phyloP scores from a whole-genome alignment of 2,113 vertebrate species.

The Salminus brasiliensis region DNA sequence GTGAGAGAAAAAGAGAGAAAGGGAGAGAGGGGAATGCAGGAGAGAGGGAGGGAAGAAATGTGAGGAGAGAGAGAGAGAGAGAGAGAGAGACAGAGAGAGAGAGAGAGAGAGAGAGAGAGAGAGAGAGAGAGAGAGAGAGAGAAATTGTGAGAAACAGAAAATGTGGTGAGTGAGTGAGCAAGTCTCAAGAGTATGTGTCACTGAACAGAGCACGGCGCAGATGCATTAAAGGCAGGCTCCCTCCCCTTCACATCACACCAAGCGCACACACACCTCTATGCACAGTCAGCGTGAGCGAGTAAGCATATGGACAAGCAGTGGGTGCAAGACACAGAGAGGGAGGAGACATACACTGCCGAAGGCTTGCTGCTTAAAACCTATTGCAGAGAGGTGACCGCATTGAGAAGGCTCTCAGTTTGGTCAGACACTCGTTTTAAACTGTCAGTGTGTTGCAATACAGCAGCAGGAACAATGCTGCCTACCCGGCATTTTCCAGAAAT shows the following conservation, averaged over 20 bases:
- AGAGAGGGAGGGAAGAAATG: conserved; percentile 21
- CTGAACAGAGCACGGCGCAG: conserved; percentile 65
- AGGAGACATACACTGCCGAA: conserved; percentile 1
- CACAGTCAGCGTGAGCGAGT: conserved; percentile 70
- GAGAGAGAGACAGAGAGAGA: background rate
- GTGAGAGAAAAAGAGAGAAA: conserved; percentile 33
- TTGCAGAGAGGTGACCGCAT: background rate
- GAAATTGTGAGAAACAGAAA: conserved; percentile 20
- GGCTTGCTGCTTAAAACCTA: background rate
- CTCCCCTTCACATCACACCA: conserved; percentile 38
- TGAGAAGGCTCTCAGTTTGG: background rate
- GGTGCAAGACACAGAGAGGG: conserved; percentile 11
- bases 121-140: background rate
- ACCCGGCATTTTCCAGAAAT: background rate
- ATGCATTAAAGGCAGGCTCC: conserved; percentile 72
- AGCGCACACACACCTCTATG: conserved; percentile 53
- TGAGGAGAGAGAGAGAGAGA: conserved; percentile 46
- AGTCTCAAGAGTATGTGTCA: conserved; percentile 61
- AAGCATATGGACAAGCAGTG: conserved; percentile 61
- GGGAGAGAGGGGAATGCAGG: conserved; percentile 18
- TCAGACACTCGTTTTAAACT: background rate
- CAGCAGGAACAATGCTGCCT: background rate
- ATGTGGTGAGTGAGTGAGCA: conserved; percentile 58
- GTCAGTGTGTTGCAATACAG: background rate
- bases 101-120: conserved; percentile 39